Conservation (phyloP, 2,888 invertebrate genomes). For the Metallyticus violacea region DNA sequence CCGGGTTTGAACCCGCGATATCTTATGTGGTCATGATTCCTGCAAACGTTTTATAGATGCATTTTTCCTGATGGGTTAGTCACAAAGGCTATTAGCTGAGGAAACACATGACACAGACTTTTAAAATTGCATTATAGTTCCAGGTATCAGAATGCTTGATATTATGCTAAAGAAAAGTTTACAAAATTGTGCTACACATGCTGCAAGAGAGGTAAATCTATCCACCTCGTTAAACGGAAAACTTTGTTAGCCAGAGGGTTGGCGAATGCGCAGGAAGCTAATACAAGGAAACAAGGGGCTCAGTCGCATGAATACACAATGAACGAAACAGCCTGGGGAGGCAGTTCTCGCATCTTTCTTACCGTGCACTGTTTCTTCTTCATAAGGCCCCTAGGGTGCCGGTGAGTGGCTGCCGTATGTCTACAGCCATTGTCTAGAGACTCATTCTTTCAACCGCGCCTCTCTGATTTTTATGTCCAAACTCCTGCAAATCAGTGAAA, state of each 20-base stretch:
- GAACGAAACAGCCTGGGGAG: not conserved
- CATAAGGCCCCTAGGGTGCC: not conserved
- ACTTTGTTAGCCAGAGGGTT: not conserved
- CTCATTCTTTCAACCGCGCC: not conserved
- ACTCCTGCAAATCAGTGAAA: not conserved
- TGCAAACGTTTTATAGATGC: not conserved
- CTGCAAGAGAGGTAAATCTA: not conserved
- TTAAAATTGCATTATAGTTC: not conserved
- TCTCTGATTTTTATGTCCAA: not conserved
- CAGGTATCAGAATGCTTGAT: not conserved
- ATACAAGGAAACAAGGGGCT: not conserved
- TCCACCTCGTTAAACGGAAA: not conserved
- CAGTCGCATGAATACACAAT: not conserved
- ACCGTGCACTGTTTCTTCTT: not conserved
- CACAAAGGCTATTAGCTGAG: not conserved
- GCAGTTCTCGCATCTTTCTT: not conserved
- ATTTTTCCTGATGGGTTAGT: not conserved
- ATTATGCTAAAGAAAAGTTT: not conserved
- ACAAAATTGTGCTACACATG: not conserved
- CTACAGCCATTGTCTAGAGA: not conserved
- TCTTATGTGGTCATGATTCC: too few species aligned
- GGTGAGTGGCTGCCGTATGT: not conserved
- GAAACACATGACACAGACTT: not conserved
- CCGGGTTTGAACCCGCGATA: too few species aligned
- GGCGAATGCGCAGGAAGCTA: not conserved